Percentiles rank a stretch among this genome's conserved stretches.
phyloP scores from a whole-genome alignment of 2,888 invertebrate genomes.

The Notodonta dromedarius region DNA sequence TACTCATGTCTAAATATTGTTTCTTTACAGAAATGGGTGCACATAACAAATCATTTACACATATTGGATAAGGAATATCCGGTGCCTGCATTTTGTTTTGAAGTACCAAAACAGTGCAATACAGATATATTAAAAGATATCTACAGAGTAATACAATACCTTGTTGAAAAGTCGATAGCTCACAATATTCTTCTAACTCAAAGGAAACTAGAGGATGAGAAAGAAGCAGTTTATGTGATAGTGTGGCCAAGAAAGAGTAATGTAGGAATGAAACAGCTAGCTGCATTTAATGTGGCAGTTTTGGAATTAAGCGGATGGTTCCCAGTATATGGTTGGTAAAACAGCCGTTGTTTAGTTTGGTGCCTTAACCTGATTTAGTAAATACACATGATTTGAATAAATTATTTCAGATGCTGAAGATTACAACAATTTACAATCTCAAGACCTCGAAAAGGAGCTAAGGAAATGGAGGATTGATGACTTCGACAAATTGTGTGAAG shows the following conservation, averaged over 20 bases:
- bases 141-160: constrained; percentile 79
- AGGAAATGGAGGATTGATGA: constrained; percentile 62
- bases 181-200: constrained; percentile 90
- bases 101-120: constrained; percentile 67
- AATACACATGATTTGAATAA: no score
- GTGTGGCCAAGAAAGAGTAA: constrained; percentile 87
- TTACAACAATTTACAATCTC: constrained; percentile 47
- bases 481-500: constrained; percentile 58
- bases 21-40: constrained; percentile 80
- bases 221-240: constrained; percentile 81
- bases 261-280: constrained; percentile 82
- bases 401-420: constrained; percentile 54
- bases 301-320: constrained; percentile 92
- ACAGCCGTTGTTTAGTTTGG: not conserved
- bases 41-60: constrained; percentile 81
- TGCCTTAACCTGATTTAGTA: not conserved
- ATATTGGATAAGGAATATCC: constrained; percentile 80
- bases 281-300: constrained; percentile 87
- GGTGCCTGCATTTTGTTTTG: constrained; percentile 88
- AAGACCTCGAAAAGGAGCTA: constrained; percentile 60
- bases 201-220: constrained; percentile 54
- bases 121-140: constrained; percentile 60
- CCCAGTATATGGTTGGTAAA: constrained; percentile 85
- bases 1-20: constrained; percentile 1
- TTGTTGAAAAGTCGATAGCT: constrained; percentile 86